Percentiles rank a stretch among this genome's conserved stretches.
phyloP scores from a whole-genome alignment of 2,113 vertebrate species.

The Sarotherodon lohbergeri region DNA sequence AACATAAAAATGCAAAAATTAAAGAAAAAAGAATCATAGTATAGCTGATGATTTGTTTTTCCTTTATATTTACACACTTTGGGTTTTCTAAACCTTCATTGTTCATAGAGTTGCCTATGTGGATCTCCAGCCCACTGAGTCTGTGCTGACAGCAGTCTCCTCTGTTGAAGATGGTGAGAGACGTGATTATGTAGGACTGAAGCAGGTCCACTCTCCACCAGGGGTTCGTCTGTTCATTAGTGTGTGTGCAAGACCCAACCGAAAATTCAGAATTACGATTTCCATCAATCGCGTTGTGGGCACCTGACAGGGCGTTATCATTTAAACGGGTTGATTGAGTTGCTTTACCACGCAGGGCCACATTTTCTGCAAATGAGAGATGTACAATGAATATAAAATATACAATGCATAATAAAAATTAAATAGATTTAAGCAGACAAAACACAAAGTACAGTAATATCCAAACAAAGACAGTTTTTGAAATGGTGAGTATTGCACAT shows the following conservation, averaged over 20 bases:
- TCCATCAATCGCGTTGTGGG: slow-evolving; percentile 32
- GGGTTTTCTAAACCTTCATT: neutral
- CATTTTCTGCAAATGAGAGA: slow-evolving; percentile 1
- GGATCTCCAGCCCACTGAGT: neutral
- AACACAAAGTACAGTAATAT: neutral
- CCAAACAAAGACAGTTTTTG: neutral
- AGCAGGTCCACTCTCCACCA: slow-evolving; percentile 52
- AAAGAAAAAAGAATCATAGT: neutral
- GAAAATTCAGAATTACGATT: neutral
- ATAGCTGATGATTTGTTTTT: neutral
- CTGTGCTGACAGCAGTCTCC: neutral
- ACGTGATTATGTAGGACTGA: slow-evolving; percentile 13
- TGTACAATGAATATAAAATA: neutral
- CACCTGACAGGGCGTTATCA: accelerated
- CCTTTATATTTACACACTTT: neutral
- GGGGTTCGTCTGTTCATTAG: neutral
- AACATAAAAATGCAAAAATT: neutral
- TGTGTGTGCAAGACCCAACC: neutral
- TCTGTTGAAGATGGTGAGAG: slow-evolving; percentile 28
- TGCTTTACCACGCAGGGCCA: slow-evolving; percentile 31
- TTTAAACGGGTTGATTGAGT: neutral
- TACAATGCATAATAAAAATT: neutral
- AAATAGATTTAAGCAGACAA: neutral
- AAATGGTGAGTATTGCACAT: neutral
- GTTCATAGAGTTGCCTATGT: neutral